Conservation (phyloP, 2,888 invertebrate genomes). For the Meandrusa payeni region DNA sequence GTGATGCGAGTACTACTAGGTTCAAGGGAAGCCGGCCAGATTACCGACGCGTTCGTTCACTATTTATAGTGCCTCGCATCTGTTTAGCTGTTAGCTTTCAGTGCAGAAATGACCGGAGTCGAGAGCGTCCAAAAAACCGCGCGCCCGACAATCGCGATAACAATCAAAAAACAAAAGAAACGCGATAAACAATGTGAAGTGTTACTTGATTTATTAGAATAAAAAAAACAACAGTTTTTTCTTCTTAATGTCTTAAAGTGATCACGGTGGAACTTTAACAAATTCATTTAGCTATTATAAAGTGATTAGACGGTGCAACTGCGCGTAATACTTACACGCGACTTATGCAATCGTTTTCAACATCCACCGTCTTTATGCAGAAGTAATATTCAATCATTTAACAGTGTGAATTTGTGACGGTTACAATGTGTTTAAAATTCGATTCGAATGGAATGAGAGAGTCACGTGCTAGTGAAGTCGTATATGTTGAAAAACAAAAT, state of each 20-base stretch:
- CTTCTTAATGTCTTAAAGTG: conserved; percentile 27
- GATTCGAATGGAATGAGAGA: conserved; percentile 20
- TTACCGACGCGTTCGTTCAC: conserved; percentile 71
- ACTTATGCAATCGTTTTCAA: conserved; percentile 66
- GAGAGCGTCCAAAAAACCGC: conserved; percentile 61
- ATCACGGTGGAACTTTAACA: conserved; percentile 38
- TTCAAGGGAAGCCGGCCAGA: conserved; percentile 78
- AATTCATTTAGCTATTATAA: conserved; percentile 53
- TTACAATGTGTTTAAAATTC: conserved; percentile 34
- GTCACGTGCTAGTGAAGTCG: conserved; percentile 36
- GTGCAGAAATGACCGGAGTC: conserved; percentile 76
- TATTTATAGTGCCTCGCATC: conserved; percentile 74
- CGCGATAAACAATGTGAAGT: conserved; percentile 3
- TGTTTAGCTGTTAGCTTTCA: conserved; percentile 73
- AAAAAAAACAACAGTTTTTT: neutral
- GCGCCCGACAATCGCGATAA: conserved; percentile 46
- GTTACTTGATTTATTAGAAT: neutral
- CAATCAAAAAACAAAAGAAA: conserved; percentile 2
- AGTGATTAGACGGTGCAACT: conserved; percentile 62
- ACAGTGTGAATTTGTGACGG: conserved; percentile 54
- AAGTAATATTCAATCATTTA: conserved; percentile 56
- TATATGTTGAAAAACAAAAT: conserved; percentile 68
- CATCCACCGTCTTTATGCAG: conserved; percentile 47
- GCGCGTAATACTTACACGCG: conserved; percentile 56
- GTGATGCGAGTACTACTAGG: conserved; percentile 55